These are phyloP conservation scores for Noctilio leporinus DNA, from an alignment of 2,113 vertebrate species.

Conservation along the genomic window DNA sequence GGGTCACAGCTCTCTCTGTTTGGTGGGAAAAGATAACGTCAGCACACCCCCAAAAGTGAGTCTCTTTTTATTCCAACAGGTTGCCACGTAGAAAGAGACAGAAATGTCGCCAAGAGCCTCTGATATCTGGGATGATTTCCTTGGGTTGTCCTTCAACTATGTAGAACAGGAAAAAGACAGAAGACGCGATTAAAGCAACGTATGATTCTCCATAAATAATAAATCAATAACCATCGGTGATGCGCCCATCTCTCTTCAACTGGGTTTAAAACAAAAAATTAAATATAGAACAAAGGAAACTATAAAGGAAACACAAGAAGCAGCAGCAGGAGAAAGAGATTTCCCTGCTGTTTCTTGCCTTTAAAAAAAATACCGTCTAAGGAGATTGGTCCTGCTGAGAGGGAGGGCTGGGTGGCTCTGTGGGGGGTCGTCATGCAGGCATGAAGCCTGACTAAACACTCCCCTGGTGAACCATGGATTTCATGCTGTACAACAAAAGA, in stretches of 20 bases:
- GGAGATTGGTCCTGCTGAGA: not conserved
- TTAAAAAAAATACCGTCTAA: conserved; percentile 26
- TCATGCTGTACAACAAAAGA: accelerated
- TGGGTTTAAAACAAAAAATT: conserved; percentile 45
- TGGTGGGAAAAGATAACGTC: not conserved
- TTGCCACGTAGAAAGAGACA: not conserved
- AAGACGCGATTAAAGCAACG: conserved; percentile 20
- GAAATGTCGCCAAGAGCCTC: not conserved
- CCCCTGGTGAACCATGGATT: accelerated
- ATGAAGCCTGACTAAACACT: not conserved
- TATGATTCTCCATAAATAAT: conserved; percentile 59
- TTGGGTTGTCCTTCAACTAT: conserved; percentile 12
- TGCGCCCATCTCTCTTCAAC: not conserved
- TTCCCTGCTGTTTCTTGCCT: conserved; percentile 2
- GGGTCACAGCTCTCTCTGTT: not conserved
- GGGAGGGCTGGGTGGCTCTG: not conserved
- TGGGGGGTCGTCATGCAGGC: not conserved
- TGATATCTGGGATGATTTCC: accelerated
- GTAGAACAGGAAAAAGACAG: not conserved
- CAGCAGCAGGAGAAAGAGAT: not conserved
- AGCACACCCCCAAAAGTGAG: accelerated
- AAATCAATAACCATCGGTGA: not conserved
- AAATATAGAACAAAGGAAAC: conserved; percentile 39
- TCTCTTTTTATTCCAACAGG: not conserved
- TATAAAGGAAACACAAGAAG: not conserved